Base-by-base conservation (phyloP, 2,888 invertebrate species). In the Charanyca ferruginea region DNA sequence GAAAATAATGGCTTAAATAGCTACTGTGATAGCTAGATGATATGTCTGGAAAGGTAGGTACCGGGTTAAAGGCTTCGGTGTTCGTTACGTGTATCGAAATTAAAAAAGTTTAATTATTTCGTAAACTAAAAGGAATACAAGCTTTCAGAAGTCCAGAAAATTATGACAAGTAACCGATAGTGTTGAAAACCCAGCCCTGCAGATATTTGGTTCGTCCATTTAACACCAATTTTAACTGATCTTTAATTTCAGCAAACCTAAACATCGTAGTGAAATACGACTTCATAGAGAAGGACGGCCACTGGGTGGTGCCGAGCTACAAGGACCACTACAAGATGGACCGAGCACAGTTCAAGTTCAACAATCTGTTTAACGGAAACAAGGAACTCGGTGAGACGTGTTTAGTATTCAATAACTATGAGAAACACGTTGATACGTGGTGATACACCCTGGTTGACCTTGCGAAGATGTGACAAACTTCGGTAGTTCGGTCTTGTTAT, bases 291-390 rank as follows among this genome's bases (percentile, higher is more conserved):
- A 83, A 87, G 48, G 84, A 92, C 62, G 94, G 94, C 0, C 90
- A 93, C 89, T 95, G 95, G 95, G 69, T 85, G 58, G 83, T 94
- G 23, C 88, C 91, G 42, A 81, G 77, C 63, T 93, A 94, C 88
- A 94, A 90, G 78, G 93, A 94, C 80, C 90, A 87, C 77, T 95
- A 93, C 89, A 94, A 94, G 74, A 93, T 95, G 93, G 94, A 94
- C 74, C 87, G 87, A 32, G 95, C 96, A 0, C 90, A 91, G 62
- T 95, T 95, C 91, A 94, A 94, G 78, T 95, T 96, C 85, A 90
- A 88, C 76, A 95, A 95, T 84, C 86, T 96, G 32, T 96, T 95
- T 79, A 89, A 89, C 2, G 96, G 96, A 41, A 94, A 95, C 83
- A 93, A 94, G 83, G 85, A 93, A 60, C 85, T 96, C 1, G 93